These are phyloP conservation scores for Tiliqua scincoides DNA, from an alignment of 2,113 vertebrate genomes.

Conservation along the genomic window DNA sequence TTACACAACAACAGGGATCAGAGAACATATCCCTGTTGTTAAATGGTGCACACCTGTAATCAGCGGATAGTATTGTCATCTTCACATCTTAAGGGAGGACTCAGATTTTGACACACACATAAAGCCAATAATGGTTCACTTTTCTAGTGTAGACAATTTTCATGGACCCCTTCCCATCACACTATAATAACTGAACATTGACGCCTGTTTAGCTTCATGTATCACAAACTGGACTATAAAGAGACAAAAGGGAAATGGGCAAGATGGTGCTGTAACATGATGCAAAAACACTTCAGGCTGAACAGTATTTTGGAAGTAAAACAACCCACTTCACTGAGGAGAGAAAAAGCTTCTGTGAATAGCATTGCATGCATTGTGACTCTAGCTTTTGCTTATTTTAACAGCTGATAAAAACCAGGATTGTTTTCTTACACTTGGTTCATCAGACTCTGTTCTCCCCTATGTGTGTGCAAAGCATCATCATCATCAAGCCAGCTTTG, in stretches of 20 bases:
- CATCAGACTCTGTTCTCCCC: not conserved
- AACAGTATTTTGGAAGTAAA: conserved; percentile 41
- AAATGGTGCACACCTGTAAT: too few relatives aligned
- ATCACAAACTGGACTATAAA: conserved; percentile 59
- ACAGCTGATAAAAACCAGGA: conserved; percentile 21
- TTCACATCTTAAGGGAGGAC: conserved; percentile 57
- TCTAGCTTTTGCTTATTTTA: not conserved
- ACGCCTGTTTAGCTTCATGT: conserved; percentile 39
- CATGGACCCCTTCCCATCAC: conserved; percentile 30
- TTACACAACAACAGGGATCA: too few relatives aligned
- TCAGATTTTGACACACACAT: not conserved
- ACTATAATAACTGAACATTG: conserved; percentile 54
- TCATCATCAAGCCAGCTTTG: too few relatives aligned
- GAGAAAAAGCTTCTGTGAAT: conserved; percentile 9
- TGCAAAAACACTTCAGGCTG: not conserved
- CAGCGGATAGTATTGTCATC: conserved; percentile 69
- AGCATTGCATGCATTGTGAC: conserved; percentile 6
- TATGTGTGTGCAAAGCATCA: not conserved
- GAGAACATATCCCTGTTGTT: too few relatives aligned
- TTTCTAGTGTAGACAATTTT: conserved; percentile 35
- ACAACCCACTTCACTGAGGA: conserved; percentile 29
- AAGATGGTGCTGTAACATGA: conserved; percentile 44
- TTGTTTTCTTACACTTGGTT: not conserved
- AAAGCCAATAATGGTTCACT: conserved; percentile 35
- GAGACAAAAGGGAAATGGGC: conserved; percentile 59